Base-by-base conservation (phyloP, 2,888 invertebrate genomes). In the Buathra laborator region DNA sequence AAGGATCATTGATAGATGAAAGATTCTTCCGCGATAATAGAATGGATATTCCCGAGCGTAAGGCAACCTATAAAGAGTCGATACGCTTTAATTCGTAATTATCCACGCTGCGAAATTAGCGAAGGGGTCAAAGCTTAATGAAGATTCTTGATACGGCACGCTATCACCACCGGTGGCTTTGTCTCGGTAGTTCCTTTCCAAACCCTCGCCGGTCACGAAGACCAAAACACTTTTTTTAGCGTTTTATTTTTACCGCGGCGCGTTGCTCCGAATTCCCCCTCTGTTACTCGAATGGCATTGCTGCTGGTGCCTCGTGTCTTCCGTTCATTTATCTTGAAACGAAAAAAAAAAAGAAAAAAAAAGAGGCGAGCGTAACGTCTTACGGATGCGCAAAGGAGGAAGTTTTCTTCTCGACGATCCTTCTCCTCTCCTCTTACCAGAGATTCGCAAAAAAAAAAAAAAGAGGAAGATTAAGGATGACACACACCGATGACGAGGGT, bases 401-500 rank as follows among this genome's bases (percentile, higher is more conserved):
- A 66, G 64, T 59, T 56, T 19, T 32, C 14, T 3, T 43, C 19
- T n/a, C 37, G 29, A 44, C 62, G n/a, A 14, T 51, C 37, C 9
- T 37, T 37, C 37, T 5, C 51, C 32, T 29, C 32, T 32, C 48
- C 24, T 32, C 32, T 37, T 51, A 16, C 3, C 48, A 16, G 44
- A 44, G 62, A 53, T 64, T 70, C 37, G 43, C 32, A 62, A 16
- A 72, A 19, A 32, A 43, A 46, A 43, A 37, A 43, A 66, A 44
- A 74, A n/a, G 14, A 12, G 37, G 48, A 68, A 71, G 76, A 76
- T 76, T 53, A 56, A 53, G 64, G 62, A 64, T 44, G 64, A 76
- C 19, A 64, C 48, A 19, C 32, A 9, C 3, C 12, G 2, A 37
- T 43, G 59, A 29, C n/a, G 46, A 72, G 19, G 53, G 12, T 44